These are phyloP conservation scores for Ctenomys sociabilis DNA, from an alignment of 2,113 vertebrate genomes.

Conservation along the genomic window DNA sequence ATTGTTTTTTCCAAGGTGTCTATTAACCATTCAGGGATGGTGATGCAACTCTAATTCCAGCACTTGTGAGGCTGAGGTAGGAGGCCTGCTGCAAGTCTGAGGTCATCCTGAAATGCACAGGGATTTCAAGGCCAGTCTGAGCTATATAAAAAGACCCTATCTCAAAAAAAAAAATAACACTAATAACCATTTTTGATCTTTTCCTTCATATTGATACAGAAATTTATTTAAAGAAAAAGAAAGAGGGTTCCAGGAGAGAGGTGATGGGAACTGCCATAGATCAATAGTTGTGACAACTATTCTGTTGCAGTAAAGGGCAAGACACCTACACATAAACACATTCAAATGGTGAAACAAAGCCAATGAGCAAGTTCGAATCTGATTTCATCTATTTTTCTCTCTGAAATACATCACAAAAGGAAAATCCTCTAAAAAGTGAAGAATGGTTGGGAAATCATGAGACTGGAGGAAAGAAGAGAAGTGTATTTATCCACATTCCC, in stretches of 20 bases:
- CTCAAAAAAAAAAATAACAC: not conserved
- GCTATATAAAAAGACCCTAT: not conserved
- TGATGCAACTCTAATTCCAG: not conserved
- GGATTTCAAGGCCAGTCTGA: not conserved
- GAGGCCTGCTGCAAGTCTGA: not conserved
- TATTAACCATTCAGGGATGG: not conserved
- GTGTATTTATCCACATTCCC: not conserved
- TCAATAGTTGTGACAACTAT: not conserved
- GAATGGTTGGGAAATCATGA: not conserved
- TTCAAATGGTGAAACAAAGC: not conserved
- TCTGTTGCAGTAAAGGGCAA: not conserved
- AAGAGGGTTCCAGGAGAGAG: not conserved
- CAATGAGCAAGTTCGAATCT: not conserved
- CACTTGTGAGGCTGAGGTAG: not conserved
- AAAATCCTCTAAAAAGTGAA: not conserved
- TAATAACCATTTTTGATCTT: not conserved
- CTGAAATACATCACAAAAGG: not conserved
- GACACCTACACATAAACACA: not conserved
- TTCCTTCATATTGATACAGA: not conserved
- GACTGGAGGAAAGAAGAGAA: not conserved
- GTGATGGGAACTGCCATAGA: not conserved
- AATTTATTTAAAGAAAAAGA: not conserved
- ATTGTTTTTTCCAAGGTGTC: not conserved
- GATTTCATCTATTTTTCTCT: not conserved
- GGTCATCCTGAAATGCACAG: not conserved